Percentiles rank a stretch among this genome's conserved stretches.
Conservation (phyloP, 2,113 vertebrate species). For the Paradoxurus hermaphroditus region DNA sequence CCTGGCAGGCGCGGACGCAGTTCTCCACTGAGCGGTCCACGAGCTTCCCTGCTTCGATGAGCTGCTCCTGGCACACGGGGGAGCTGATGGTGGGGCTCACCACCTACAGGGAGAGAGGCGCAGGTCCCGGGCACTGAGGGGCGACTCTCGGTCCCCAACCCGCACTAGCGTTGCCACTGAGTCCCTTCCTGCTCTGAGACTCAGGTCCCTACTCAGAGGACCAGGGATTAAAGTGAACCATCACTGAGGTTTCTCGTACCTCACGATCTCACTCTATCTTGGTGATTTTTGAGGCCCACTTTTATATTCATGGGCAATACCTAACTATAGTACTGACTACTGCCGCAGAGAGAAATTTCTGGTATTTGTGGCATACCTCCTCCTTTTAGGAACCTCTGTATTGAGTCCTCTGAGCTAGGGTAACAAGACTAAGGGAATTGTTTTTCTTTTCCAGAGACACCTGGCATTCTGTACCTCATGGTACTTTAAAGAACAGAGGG, state of each 20-base stretch:
- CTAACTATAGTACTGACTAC: neutral
- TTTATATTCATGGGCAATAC: neutral
- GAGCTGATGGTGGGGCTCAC: constrained; percentile 99
- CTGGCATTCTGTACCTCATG: neutral
- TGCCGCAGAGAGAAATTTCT: neutral
- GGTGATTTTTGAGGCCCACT: neutral
- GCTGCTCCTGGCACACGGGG: constrained; percentile 97
- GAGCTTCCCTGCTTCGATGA: constrained; percentile 96
- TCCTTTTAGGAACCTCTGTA: neutral
- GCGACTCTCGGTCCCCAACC: accelerated
- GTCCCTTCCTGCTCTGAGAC: neutral
- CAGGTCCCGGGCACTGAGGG: accelerated
- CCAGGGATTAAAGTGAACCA: neutral
- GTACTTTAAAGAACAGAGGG: neutral
- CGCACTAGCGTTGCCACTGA: neutral
- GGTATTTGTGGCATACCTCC: neutral
- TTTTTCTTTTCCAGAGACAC: neutral
- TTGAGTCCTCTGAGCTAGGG: neutral
- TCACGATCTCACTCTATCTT: neutral
- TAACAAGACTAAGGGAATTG: neutral
- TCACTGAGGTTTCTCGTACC: neutral
- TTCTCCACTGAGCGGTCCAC: constrained; percentile 98
- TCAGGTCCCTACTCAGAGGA: neutral
- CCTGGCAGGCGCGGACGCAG: constrained; percentile 95
- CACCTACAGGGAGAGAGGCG: constrained; percentile 81